A percentile compares a stretch with the other conserved stretches of the same genome.
Conservation (phyloP, 2,888 invertebrate genomes). For the Amblyjoppa proteus region DNA sequence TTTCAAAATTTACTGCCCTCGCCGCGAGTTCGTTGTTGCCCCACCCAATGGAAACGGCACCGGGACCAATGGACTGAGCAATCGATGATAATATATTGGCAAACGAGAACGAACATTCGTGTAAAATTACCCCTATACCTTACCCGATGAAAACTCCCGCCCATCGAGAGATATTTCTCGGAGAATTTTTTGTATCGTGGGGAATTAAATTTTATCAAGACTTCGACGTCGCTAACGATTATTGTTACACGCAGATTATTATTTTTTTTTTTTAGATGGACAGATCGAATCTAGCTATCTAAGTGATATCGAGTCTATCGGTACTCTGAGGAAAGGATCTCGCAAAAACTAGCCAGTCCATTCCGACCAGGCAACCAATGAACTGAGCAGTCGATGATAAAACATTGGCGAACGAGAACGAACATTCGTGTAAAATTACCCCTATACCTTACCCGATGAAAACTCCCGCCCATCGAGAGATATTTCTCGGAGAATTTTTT, state of each 20-base stretch:
- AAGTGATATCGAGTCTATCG: no score
- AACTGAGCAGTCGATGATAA: no score
- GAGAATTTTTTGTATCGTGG: no score
- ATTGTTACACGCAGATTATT: no score
- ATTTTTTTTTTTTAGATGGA: no score
- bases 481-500: background rate
- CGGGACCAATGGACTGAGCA: constrained; percentile 7
- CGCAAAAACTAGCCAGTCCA: no score
- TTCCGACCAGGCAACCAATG: no score
- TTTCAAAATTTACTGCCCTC: constrained; percentile 69
- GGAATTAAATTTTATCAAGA: no score
- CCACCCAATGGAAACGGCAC: background rate
- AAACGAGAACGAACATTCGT: constrained; percentile 2
- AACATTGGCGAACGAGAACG: constrained; percentile 11
- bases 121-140: background rate
- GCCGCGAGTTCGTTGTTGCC: constrained; percentile 1
- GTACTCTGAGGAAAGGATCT: no score
- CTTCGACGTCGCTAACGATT: no score
- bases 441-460: background rate
- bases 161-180: background rate
- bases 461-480: constrained; percentile 6
- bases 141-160: constrained; percentile 2
- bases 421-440: background rate
- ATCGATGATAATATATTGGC: constrained; percentile 16
- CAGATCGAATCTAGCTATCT: no score